phyloP scores from a whole-genome alignment of 2,797 vertebrate species.

The Acropternis orthonyx region DNA sequence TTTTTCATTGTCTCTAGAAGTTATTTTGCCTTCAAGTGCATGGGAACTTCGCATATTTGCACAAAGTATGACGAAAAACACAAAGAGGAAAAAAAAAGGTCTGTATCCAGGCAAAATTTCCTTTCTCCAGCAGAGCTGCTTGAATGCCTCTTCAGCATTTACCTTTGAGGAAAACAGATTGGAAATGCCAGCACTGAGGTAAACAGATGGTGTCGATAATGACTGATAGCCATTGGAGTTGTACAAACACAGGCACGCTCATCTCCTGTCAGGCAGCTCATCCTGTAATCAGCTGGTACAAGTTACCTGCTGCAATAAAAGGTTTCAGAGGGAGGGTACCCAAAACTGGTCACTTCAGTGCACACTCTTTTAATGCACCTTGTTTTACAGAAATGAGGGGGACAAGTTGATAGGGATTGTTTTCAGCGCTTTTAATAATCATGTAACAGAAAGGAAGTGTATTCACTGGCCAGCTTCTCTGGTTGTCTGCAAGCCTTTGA shows the following conservation, averaged over 20 bases:
- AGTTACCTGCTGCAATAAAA: neutral
- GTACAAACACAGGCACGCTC: neutral
- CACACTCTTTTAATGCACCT: neutral
- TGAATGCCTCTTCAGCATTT: neutral
- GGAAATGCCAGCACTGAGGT: neutral
- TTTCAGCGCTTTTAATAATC: neutral
- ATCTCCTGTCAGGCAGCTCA: neutral
- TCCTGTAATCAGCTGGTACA: neutral
- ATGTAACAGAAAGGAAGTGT: neutral
- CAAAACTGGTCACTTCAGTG: neutral
- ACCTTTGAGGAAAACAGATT: neutral
- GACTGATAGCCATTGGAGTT: neutral
- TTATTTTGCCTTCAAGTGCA: neutral
- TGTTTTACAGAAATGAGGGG: neutral
- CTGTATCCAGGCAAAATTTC: neutral
- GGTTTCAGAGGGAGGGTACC: neutral
- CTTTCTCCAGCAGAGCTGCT: neutral
- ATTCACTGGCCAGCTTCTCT: neutral
- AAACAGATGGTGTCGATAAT: neutral
- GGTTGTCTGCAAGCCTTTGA: neutral
- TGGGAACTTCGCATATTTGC: neutral
- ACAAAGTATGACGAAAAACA: neutral
- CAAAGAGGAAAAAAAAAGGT: neutral
- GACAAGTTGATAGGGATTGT: neutral
- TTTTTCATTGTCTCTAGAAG: neutral